Evolutionary conservation across 2,888 invertebrate species (phyloP), one percentile per base, ranked within the genome.

Genomic region (Synanthedon andrenaeformis): DNA sequence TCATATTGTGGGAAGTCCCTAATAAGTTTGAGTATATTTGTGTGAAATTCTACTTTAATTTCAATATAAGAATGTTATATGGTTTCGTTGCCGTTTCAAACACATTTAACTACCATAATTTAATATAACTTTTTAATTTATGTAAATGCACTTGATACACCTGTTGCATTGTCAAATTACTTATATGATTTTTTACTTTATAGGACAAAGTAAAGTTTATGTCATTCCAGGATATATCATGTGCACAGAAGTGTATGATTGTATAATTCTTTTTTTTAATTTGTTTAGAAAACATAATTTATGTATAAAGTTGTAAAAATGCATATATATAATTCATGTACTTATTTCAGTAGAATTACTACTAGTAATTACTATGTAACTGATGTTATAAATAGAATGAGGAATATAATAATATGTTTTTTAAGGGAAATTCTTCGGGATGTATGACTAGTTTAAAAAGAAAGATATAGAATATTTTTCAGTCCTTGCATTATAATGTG

Each of bases 1-100:
- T 35, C n/a, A 35, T 14, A 42, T 59, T 63, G 62, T 65, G 65
- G 75, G 75, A 74, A 76, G 75, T 72, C 74, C 74, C 69, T 58
- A n/a, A n/a, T n/a, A 13, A 45, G 10, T 35, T 35, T 45, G 17
- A 17, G 14, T 19, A 49, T 54, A n/a, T 41, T 28, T 56, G 48
- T 48, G 45, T 42, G 50, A 49, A 23, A 13, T 42, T 45, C 42
- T 23, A 23, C 12, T 48, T 19, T n/a, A 48, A 49, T 42, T 49
- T 11, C 8, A 35, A 13, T 48, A 6, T 51, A 42, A 19, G 23
- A 35, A 42, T 50, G 48, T 51, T 42, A 41, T 35, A 8, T 42
- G n/a, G 11, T 42, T 49, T 41, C 28, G 12, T 54, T 57, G 56
- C 54, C 10, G 41, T 51, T 51, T 51, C 51, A 49, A 14, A 17